These are phyloP conservation scores for Calcarius lapponicus DNA, from an alignment of 2,797 vertebrate species.

Conservation along the genomic window DNA sequence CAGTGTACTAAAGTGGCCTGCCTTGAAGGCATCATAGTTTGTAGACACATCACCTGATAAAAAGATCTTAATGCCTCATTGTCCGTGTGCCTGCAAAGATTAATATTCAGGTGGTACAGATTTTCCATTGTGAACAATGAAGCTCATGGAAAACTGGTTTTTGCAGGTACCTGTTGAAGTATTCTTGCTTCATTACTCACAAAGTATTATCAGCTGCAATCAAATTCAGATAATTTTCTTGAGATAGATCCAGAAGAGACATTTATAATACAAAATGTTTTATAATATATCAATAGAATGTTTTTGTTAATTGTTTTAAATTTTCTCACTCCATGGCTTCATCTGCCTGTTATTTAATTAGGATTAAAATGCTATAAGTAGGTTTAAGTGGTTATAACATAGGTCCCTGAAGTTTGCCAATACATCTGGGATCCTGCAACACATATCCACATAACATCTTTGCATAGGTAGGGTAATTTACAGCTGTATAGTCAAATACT, in stretches of 20 bases:
- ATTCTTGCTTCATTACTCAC: background rate
- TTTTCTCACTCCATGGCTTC: background rate
- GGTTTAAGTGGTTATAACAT: background rate
- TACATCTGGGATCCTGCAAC: background rate
- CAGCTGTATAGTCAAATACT: background rate
- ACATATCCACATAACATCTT: background rate
- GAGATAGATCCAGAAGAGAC: background rate
- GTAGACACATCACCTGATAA: background rate
- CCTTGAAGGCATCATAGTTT: background rate
- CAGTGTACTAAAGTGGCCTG: background rate
- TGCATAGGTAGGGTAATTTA: background rate
- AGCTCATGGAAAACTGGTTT: background rate
- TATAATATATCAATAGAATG: background rate
- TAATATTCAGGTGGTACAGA: background rate
- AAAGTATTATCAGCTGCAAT: background rate
- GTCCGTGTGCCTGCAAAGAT: background rate
- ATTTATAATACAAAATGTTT: background rate
- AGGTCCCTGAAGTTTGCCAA: background rate
- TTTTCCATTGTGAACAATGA: background rate
- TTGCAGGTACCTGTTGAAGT: background rate
- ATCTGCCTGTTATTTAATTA: background rate
- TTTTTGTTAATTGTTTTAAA: background rate
- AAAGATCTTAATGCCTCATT: background rate
- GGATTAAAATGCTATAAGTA: background rate
- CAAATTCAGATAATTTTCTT: background rate